Evolutionary conservation across 1,140 invertebrate genomes (phyloP), one percentile per base, ranked within the genome.

Genomic region (Orius laevigatus): DNA sequence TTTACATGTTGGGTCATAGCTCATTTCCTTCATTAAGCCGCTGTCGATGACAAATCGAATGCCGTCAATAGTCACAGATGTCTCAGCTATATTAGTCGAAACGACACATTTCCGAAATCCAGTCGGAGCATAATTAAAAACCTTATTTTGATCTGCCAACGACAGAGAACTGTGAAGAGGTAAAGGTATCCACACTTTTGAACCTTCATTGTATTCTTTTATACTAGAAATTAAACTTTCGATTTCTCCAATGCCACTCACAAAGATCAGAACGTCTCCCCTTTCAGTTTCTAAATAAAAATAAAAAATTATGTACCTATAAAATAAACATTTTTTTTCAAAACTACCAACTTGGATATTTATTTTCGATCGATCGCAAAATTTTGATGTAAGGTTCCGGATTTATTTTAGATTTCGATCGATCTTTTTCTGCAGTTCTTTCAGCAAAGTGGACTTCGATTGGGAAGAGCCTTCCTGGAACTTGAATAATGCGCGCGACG

Each of bases 61-160:
- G 3, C 94, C 95, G 68, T 99, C 95, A 50, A 99, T 97, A 0
- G 96, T 99, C 3, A 99, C 82, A 4, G 93, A 98, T 1, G 96
- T 98, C 71, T 99, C 96, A 0, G 96, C 94, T 49, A 99, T 98
- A 61, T 99, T 99, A n/a, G 95, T 99, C 1, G 92, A 91, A 2
- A 98, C 77, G 52, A 99, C 93, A 62, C 94, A 98, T 67, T 99
- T 99, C 52, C 95, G 70, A 1, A 92, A 73, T 18, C 91, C 88
- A 51, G 92, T 85, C 14, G 92, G 93, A n/a, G 92, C 75, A 63
- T 92, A 88, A 60, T 96, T 90, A 65, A 98, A 98, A 5, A 96
- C 88, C 67, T 95, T 97, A 63, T 98, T 93, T 69, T 99, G 95
- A 60, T 98, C 92, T 47, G 79, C 75, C 0, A 97, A 72, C 1